Conservation (phyloP, 37 sponge, comb jelly and placozoan species). For the Aphrocallistes beatrix region DNA sequence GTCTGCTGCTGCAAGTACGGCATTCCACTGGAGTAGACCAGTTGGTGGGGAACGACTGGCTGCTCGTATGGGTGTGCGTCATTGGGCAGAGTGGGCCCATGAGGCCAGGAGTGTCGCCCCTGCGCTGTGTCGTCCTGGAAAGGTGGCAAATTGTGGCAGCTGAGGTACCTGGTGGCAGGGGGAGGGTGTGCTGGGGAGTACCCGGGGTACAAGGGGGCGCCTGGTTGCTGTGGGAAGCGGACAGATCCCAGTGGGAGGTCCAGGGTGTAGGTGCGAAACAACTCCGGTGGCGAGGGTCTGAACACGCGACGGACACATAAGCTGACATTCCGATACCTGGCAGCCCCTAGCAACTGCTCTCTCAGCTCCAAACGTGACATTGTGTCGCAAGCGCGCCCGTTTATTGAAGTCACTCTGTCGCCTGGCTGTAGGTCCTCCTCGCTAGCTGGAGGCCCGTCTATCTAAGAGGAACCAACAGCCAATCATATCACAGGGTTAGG, state of each 20-base stretch:
- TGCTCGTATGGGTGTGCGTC: background rate
- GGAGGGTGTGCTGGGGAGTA: background rate
- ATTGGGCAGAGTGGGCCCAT: background rate
- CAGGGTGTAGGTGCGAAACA: background rate
- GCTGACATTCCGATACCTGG: background rate
- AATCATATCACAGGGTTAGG: no score
- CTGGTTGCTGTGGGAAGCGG: background rate
- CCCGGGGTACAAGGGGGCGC: background rate
- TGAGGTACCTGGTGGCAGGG: background rate
- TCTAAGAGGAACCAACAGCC: no score
- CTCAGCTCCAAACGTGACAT: background rate
- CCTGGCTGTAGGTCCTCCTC: background rate
- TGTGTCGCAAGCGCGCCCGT: background rate
- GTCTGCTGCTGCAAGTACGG: no score
- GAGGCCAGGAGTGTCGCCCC: background rate
- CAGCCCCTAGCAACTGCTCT: background rate
- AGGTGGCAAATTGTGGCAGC: background rate
- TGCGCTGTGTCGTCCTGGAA: background rate
- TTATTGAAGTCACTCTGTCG: background rate
- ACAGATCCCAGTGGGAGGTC: background rate
- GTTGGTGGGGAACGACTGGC: background rate
- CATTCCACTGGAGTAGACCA: no score
- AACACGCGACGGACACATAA: background rate
- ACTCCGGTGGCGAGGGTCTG: background rate
- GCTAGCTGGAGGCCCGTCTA: background rate